Evolutionary conservation across 2,797 vertebrate genomes (phyloP).

Genomic region (Sebastes vulpes): DNA sequence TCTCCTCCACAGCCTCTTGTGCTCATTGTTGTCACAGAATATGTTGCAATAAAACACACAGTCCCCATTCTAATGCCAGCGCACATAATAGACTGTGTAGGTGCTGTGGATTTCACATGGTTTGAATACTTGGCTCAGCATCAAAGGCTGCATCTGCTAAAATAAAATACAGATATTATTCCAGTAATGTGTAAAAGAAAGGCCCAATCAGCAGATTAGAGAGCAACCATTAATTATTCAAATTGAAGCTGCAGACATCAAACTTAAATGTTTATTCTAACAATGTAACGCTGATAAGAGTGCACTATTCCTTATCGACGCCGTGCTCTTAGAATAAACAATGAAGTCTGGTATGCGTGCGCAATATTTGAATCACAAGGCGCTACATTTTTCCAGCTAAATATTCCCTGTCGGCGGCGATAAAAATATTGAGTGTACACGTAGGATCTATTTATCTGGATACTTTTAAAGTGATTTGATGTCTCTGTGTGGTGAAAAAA

Average conservation of each 20-base stretch:
- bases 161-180: conserved; percentile 13
- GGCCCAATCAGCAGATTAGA: not conserved
- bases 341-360: not conserved
- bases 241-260: conserved; percentile 1
- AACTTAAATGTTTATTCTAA: conserved; percentile 26
- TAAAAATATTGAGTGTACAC: conserved; percentile 10
- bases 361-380: conserved; percentile 4
- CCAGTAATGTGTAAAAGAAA: not conserved
- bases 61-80: conserved; percentile 4
- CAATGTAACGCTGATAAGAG: conserved; percentile 18
- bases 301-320: not conserved
- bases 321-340: conserved; percentile 29
- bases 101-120: conserved; percentile 33
- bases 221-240: conserved; percentile 36
- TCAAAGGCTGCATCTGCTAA: conserved; percentile 14
- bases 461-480: not conserved
- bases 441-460: not conserved
- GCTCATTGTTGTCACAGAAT: conserved; percentile 45
- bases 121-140: conserved; percentile 7
- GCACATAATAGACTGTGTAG: conserved; percentile 35
- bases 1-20: conserved; percentile 9
- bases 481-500: not conserved
- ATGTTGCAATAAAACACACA: conserved; percentile 35
- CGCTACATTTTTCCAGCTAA: not conserved
- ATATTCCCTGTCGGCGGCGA: not conserved